Conservation (phyloP, 1,140 invertebrate species). For the Whitmania pigra region DNA sequence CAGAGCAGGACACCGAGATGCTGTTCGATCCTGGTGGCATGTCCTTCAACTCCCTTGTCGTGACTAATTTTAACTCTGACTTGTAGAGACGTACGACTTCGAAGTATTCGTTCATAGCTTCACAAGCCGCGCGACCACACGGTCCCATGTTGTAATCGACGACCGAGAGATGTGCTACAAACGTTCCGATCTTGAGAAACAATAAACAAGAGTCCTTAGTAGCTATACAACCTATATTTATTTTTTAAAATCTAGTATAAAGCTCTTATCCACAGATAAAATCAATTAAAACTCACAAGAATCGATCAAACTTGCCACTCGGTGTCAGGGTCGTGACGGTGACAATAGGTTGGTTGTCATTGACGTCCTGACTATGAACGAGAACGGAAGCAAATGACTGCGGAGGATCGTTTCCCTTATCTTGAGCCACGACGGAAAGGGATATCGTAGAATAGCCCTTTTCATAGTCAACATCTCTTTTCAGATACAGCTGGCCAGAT, state of each 20-base stretch:
- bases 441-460: background rate
- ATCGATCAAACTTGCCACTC: background rate
- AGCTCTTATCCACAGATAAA: background rate
- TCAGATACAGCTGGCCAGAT: slow-evolving; percentile 18
- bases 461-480: slow-evolving; percentile 21
- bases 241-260: no score
- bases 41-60: background rate
- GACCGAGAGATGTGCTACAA: slow-evolving; percentile 18
- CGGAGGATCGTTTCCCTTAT: slow-evolving; percentile 17
- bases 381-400: slow-evolving; percentile 17
- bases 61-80: slow-evolving; percentile 16
- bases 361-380: slow-evolving; percentile 47
- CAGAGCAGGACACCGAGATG: no score
- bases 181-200: background rate
- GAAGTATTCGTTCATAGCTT: background rate
- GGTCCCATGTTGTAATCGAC: slow-evolving; percentile 20
- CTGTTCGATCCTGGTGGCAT: no score
- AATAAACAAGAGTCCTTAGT: no score
- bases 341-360: slow-evolving; percentile 38
- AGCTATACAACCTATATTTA: no score
- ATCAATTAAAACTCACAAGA: background rate
- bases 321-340: slow-evolving; percentile 20
- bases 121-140: slow-evolving; percentile 13
- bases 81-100: slow-evolving; percentile 12
- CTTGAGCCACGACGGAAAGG: slow-evolving; percentile 20